These are phyloP conservation scores for Poeciliopsis retropinna DNA, from an alignment of 2,113 vertebrate genomes.

Conservation along the genomic window DNA sequence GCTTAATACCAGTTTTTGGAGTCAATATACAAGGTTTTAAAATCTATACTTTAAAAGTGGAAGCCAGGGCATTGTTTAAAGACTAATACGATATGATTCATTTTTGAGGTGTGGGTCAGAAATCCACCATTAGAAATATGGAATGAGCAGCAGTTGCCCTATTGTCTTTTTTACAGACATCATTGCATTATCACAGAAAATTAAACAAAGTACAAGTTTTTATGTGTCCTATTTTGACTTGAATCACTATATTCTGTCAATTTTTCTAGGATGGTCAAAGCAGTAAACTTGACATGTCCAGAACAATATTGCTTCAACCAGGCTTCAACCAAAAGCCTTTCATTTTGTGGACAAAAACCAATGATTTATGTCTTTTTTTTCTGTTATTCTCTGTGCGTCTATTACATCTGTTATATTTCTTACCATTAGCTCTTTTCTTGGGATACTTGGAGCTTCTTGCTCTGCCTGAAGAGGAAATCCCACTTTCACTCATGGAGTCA, in stretches of 20 bases:
- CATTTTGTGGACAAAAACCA: neutral
- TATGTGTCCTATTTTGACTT: neutral
- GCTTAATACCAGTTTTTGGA: neutral
- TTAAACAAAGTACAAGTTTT: neutral
- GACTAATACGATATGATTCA: neutral
- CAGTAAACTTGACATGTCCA: neutral
- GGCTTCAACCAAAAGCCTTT: neutral
- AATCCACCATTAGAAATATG: too few relatives aligned
- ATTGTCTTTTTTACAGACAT: neutral
- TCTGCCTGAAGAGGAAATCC: constrained; percentile 88
- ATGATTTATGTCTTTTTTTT: neutral
- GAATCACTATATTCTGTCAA: neutral
- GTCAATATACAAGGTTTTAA: neutral
- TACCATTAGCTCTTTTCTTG: constrained; percentile 94
- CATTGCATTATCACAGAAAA: neutral
- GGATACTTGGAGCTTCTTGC: constrained; percentile 91
- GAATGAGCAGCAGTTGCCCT: too few relatives aligned
- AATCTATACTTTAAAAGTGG: neutral
- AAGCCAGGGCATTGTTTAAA: neutral
- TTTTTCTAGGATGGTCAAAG: neutral
- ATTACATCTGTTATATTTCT: constrained; percentile 31
- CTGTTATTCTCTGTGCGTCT: neutral
- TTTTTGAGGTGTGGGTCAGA: neutral
- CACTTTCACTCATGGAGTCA: constrained; percentile 94
- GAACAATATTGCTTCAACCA: neutral